Evolutionary conservation across 2,888 invertebrate species (phyloP).

Genomic region (Acleris holmiana): DNA sequence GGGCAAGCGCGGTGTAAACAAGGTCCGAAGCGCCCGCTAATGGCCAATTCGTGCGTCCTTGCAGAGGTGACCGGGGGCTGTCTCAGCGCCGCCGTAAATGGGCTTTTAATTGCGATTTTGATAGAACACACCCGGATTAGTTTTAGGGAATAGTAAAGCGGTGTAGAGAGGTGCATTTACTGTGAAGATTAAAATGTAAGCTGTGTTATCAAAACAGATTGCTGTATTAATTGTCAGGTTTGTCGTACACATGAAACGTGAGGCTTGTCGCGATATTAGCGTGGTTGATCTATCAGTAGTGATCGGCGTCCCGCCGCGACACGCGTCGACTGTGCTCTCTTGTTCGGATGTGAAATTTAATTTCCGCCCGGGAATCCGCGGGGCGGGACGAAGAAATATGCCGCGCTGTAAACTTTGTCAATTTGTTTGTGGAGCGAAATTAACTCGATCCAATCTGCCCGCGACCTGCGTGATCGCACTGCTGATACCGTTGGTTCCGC

Average conservation of each 20-base stretch:
- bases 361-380: conserved; percentile 81
- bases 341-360: conserved; percentile 85
- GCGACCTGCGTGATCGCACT: conserved; percentile 71
- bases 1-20: conserved; percentile 85
- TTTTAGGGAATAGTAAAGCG: conserved; percentile 52
- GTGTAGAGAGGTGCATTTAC: conserved; percentile 12
- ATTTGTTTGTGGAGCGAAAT: conserved; percentile 85
- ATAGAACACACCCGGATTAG: conserved; percentile 77
- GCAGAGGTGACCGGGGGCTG: conserved; percentile 80
- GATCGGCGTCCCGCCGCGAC: conserved; percentile 53
- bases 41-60: conserved; percentile 83
- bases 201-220: background rate
- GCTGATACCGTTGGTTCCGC: conserved; percentile 64
- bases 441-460: conserved; percentile 83
- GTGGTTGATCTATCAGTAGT: conserved; percentile 60
- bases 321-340: conserved; percentile 76
- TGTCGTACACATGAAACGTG: conserved; percentile 29
- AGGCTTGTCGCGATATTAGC: conserved; percentile 32
- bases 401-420: conserved; percentile 84
- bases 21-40: conserved; percentile 84
- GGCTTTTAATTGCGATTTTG: conserved; percentile 83
- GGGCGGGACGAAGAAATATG: conserved; percentile 78
- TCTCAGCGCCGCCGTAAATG: conserved; percentile 77
- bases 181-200: conserved; percentile 3
- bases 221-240: background rate